phyloP scores from a whole-genome alignment of 1,140 invertebrate genomes.

The Pseudomyrmex concolor region DNA sequence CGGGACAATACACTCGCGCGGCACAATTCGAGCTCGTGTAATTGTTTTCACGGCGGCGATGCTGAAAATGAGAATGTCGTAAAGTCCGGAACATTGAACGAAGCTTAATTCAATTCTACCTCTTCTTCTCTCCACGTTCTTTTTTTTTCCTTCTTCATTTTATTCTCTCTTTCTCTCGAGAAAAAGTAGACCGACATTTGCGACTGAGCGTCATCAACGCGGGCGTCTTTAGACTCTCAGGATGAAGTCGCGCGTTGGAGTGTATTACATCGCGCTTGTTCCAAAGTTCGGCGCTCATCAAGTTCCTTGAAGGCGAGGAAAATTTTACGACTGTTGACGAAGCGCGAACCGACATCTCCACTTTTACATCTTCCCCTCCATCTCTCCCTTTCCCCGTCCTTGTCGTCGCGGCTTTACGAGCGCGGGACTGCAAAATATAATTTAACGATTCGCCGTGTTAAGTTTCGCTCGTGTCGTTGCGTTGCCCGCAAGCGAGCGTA shows the following conservation, averaged over 20 bases:
- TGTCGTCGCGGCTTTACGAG: constrained; percentile 54
- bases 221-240: background rate
- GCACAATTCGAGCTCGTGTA: constrained; percentile 9
- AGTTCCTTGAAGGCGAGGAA: constrained; percentile 55
- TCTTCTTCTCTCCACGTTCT: background rate
- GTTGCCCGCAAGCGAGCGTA: background rate
- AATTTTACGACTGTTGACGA: constrained; percentile 77
- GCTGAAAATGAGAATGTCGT: too few species aligned
- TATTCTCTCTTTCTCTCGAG: constrained; percentile 1
- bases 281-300: constrained; percentile 67
- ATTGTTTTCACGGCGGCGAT: too few species aligned
- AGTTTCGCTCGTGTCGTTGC: constrained; percentile 39
- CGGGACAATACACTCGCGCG: constrained; percentile 8
- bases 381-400: background rate
- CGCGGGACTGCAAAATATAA: constrained; percentile 68
- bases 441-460: constrained; percentile 70
- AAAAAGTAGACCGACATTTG: background rate
- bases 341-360: constrained; percentile 66
- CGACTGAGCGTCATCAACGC: background rate
- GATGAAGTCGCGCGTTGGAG: background rate
- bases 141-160: constrained; percentile 5
- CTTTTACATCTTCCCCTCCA: constrained; percentile 45
- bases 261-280: constrained; percentile 62
- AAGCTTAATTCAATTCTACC: constrained; percentile 13
- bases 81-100: background rate